Evolutionary conservation across 2,888 invertebrate genomes (phyloP).

Genomic region (Drosophila paramelanica): DNA sequence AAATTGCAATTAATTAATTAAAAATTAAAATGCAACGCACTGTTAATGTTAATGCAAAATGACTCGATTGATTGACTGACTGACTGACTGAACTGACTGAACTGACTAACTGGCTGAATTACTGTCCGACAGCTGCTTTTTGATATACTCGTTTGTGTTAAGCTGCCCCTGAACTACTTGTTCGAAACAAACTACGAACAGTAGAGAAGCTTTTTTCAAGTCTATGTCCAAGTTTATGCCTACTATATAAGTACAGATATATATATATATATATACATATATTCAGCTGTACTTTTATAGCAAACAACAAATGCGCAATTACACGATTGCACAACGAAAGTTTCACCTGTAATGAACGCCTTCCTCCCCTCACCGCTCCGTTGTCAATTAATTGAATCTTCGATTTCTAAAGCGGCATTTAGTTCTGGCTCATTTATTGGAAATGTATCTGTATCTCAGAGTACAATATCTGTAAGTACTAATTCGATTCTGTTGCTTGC

Average conservation of each 20-base stretch:
- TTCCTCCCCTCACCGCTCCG: not conserved
- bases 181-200: not conserved
- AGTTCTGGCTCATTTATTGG: constrained; percentile 33
- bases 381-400: constrained; percentile 27
- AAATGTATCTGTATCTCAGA: constrained; percentile 17
- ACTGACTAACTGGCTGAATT: constrained; percentile 4
- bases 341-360: constrained; percentile 36
- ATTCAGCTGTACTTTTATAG: constrained; percentile 12
- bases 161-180: constrained; percentile 59
- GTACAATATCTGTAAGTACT: constrained; percentile 13
- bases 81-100: constrained; percentile 22
- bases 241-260: not conserved
- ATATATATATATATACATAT: constrained; percentile 3
- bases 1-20: constrained; percentile 76
- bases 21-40: constrained; percentile 58
- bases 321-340: constrained; percentile 35
- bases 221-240: constrained; percentile 6
- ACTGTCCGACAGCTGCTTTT: constrained; percentile 22
- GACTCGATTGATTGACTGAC: constrained; percentile 26
- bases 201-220: constrained; percentile 20
- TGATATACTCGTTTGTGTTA: constrained; percentile 30
- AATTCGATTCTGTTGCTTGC: constrained; percentile 20
- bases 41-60: constrained; percentile 38
- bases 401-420: constrained; percentile 17
- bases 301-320: constrained; percentile 39